Conservation (phyloP, 2,888 invertebrate species). For the Tineola bisselliella region DNA sequence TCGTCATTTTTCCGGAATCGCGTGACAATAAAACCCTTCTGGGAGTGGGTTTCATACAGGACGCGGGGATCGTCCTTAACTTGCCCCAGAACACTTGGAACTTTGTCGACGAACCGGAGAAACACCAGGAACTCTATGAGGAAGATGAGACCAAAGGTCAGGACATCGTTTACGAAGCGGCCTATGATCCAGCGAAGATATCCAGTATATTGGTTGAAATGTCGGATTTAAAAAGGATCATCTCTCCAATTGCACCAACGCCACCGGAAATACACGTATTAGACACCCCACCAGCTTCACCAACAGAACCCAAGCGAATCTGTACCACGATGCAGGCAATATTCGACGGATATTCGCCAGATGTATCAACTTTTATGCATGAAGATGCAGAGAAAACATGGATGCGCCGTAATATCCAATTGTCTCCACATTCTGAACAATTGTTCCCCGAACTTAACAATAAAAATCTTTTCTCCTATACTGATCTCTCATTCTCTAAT, state of each 20-base stretch:
- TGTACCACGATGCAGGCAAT: no score
- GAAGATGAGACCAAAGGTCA: not conserved
- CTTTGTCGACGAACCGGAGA: conserved; percentile 19
- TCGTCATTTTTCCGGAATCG: conserved; percentile 21
- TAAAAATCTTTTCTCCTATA: not conserved
- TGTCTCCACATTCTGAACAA: no score
- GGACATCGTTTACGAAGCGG: not conserved
- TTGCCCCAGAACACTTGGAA: conserved; percentile 21
- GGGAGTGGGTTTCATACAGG: conserved; percentile 22
- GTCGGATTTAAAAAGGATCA: not conserved
- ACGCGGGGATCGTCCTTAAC: conserved; percentile 23
- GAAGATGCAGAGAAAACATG: no score
- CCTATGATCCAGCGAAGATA: not conserved
- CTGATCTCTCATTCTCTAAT: not conserved
- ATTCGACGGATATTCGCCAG: no score
- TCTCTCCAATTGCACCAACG: not conserved
- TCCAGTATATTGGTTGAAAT: no score
- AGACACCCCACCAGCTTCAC: not conserved
- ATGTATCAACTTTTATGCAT: no score
- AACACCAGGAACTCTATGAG: conserved; percentile 19
- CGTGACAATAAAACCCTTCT: conserved; percentile 19
- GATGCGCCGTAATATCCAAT: no score
- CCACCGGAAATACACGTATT: not conserved
- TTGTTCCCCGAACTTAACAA: not conserved
- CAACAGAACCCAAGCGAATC: no score